Base-by-base conservation (phyloP, 2,113 vertebrate genomes). In the Python bivittatus region DNA sequence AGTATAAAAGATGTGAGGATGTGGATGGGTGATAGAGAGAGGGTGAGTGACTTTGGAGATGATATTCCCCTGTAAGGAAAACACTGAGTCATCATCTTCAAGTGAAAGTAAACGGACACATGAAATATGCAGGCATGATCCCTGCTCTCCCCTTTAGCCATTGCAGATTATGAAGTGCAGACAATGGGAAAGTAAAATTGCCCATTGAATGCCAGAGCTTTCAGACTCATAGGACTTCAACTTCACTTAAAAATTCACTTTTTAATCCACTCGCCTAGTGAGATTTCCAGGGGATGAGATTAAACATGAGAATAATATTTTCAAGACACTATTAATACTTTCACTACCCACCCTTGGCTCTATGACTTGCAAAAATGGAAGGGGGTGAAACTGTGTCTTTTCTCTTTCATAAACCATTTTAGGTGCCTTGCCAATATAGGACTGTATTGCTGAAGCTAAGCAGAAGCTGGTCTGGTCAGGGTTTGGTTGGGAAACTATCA, bases 241-340 rank as follows among this genome's bases (percentile, higher is more conserved):
- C 17, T 29, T 38, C 64, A 84, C 11, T 88, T 68, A 38, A 27
- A 84, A 60, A 64, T 64, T 72, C 44, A 42, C 86, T 48, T 17
- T 61, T 91, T 91, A 91, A 88, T 88, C 86, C 89, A 84, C 90
- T 84, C 56, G 29, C 3, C 85, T 15, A 54, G 22, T 8, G 48
- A 48, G 10, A n/a, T 20, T 38, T 88, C 44, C 12, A 11, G 15
- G 22, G 88, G 64, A 52, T 7, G 54, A 91, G 56, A 88, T 88
- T 88, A 85, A 88, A 88, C 84, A 88, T 57, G 61, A 64, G 85
- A 88, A 88, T 6, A 25, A 88, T 23, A 54, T 11, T 29, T 48
- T 88, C 23, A 8, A 1, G 11, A 88, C 53, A 86, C n/a, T 38
- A 68, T 88, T 88, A 91, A 48, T 56, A 54, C 22, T 54, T n/a